Evolutionary conservation across 2,113 vertebrate genomes (phyloP).

Genomic region (Corythornis cristatus): DNA sequence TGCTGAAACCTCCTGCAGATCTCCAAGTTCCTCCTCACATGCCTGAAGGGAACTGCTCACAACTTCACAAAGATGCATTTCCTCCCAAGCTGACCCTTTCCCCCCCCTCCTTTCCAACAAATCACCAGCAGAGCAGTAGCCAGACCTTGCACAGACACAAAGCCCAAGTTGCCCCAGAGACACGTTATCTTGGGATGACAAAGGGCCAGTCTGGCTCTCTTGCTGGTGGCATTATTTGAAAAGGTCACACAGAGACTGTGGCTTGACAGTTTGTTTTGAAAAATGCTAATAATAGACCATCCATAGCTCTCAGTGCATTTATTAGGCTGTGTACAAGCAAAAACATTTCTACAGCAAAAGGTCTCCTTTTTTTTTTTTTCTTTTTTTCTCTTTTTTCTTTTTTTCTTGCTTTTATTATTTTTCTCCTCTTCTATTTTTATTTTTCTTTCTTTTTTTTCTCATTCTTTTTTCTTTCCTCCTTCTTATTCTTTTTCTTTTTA

Average conservation of each 20-base stretch:
- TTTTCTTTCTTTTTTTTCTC: fast-evolving
- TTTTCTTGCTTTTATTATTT: fast-evolving
- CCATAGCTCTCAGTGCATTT: not conserved
- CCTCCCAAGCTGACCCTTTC: not conserved
- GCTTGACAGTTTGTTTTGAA: slow-evolving; percentile 36
- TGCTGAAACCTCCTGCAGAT: not conserved
- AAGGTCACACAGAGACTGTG: slow-evolving; percentile 48
- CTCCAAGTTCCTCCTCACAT: not conserved
- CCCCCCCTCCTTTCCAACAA: not conserved
- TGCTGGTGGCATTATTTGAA: slow-evolving; percentile 36
- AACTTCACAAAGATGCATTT: not conserved
- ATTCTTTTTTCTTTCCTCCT: fast-evolving
- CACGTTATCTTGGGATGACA: not conserved
- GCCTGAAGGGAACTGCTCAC: not conserved
- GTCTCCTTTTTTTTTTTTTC: fast-evolving
- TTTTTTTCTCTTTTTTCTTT: fast-evolving
- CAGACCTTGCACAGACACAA: not conserved
- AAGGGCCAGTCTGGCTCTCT: slow-evolving; percentile 33
- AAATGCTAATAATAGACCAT: slow-evolving; percentile 35
- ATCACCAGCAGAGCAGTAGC: not conserved
- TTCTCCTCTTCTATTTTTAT: fast-evolving
- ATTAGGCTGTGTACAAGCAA: not conserved
- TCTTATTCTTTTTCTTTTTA: fast-evolving
- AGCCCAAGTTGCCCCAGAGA: not conserved
- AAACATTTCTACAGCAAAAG: not conserved